Conservation (phyloP, 2,797 vertebrate genomes). For the Zonotrichia albicollis region DNA sequence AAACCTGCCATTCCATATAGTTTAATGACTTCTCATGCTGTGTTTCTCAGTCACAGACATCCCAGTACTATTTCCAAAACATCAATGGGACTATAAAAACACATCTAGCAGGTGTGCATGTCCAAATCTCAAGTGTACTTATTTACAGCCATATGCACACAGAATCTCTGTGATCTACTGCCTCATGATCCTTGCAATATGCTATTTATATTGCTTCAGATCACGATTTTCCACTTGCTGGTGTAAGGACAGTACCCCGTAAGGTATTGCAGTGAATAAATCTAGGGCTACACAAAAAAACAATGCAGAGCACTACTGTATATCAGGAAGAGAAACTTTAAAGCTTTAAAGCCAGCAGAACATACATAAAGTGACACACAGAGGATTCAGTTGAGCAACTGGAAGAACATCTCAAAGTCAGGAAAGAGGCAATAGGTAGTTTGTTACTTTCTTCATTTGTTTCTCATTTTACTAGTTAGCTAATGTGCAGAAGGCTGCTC, state of each 20-base stretch:
- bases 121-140: not conserved
- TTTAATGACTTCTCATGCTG: not conserved
- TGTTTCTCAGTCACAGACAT: not conserved
- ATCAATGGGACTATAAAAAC: not conserved
- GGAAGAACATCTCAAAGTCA: not conserved
- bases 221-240: not conserved
- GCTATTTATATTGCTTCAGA: constrained; percentile 14
- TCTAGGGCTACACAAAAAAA: not conserved
- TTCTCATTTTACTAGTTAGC: not conserved
- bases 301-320: not conserved
- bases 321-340: not conserved
- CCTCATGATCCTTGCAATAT: not conserved
- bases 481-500: not conserved
- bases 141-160: not conserved
- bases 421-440: not conserved
- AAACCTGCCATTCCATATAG: not conserved
- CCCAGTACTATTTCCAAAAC: not conserved
- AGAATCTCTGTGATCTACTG: not conserved
- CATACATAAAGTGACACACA: rapidly evolving
- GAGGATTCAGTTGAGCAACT: rapidly evolving
- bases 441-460: not conserved
- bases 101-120: not conserved
- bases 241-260: not conserved
- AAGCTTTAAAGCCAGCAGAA: not conserved
- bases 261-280: not conserved